These are phyloP conservation scores for Zaprionus ghesquierei DNA, from an alignment of 1,140 invertebrate species.

Conservation along the genomic window DNA sequence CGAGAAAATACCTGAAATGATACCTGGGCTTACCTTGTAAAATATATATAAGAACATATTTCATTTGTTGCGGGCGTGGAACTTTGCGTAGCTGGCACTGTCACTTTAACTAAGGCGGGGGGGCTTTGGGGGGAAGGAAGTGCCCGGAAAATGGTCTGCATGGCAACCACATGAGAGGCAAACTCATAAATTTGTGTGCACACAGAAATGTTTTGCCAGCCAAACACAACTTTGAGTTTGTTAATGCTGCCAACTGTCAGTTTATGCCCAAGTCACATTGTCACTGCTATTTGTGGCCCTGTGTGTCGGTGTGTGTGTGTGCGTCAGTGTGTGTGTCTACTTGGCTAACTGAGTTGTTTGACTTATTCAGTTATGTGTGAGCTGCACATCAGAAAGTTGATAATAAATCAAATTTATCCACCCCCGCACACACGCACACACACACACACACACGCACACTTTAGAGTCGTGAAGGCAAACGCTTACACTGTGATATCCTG, in stretches of 20 bases:
- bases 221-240: conserved; percentile 24
- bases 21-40: neutral
- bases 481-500: conserved; percentile 16
- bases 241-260: conserved; percentile 33
- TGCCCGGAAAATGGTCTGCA: neutral
- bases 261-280: conserved; percentile 61
- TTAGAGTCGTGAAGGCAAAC: conserved; percentile 8
- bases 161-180: neutral
- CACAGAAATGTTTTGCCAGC: neutral
- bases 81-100: neutral
- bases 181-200: conserved; percentile 35
- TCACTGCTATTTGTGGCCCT: conserved; percentile 31
- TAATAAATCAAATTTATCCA: conserved; percentile 69
- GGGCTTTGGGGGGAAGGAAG: neutral
- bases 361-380: conserved; percentile 34
- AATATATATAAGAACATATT: neutral
- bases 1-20: too few relatives aligned
- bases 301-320: neutral
- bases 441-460: conserved; percentile 2
- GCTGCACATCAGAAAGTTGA: conserved; percentile 35
- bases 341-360: conserved; percentile 29
- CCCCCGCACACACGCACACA: neutral
- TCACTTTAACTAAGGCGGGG: too few relatives aligned
- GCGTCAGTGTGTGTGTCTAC: neutral
- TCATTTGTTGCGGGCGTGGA: neutral